phyloP scores from a whole-genome alignment of 2,888 invertebrate species.

The Sialis lutaria region DNA sequence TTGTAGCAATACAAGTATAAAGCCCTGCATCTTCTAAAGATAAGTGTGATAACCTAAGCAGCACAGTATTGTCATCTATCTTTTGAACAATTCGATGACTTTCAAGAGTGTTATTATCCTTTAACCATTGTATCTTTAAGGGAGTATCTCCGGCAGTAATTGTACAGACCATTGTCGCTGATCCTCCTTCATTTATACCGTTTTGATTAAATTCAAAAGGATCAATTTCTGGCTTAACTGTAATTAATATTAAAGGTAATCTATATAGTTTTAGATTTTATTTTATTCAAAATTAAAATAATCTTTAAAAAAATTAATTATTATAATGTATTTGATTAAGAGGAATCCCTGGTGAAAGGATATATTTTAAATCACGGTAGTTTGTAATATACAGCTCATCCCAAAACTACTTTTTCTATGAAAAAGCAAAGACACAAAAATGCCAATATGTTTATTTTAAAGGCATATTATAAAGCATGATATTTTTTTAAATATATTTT shows the following conservation, averaged over 20 bases:
- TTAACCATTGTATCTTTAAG: constrained; percentile 39
- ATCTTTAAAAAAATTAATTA: too few species aligned
- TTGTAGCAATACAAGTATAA: constrained; percentile 38
- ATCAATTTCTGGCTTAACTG: constrained; percentile 32
- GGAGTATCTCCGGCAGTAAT: constrained; percentile 44
- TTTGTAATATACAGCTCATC: too few species aligned
- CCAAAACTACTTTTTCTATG: too few species aligned
- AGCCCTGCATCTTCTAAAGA: constrained; percentile 30
- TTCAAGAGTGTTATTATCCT: constrained; percentile 22
- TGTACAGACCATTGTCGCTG: constrained; percentile 34
- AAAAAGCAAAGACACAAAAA: too few species aligned
- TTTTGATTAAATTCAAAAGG: constrained; percentile 31
- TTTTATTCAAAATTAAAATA: too few species aligned
- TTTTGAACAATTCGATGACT: constrained; percentile 17
- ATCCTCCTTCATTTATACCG: constrained; percentile 31
- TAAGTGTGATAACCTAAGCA: constrained; percentile 27
- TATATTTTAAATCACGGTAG: too few species aligned
- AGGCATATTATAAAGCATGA: too few species aligned
- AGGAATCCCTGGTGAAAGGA: too few species aligned
- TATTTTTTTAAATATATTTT: too few species aligned
- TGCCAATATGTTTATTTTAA: too few species aligned
- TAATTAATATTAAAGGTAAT: constrained; percentile 1
- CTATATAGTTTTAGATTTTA: too few species aligned
- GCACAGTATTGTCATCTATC: constrained; percentile 30
- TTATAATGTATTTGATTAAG: too few species aligned